Conservation (phyloP, 2,797 vertebrate species). For the Mycteria americana region DNA sequence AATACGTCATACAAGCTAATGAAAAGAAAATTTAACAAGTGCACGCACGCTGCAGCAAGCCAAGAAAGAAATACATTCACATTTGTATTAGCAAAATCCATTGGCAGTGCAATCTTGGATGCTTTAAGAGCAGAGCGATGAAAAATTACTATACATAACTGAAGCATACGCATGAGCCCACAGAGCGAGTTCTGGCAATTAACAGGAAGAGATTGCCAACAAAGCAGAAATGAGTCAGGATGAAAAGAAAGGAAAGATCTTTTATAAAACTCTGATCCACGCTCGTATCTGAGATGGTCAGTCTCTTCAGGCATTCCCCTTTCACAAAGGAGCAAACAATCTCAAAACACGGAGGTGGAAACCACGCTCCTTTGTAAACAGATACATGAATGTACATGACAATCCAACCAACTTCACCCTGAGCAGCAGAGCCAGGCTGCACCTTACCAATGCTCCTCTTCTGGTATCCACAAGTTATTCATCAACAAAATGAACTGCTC, state of each 20-base stretch:
- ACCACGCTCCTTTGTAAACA: not conserved
- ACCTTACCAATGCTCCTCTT: not conserved
- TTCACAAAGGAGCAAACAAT: not conserved
- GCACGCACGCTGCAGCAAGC: not conserved
- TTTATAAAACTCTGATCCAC: not conserved
- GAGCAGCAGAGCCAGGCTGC: not conserved
- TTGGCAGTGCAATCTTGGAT: not conserved
- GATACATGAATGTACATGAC: not conserved
- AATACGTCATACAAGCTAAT: conserved; percentile 7
- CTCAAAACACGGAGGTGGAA: not conserved
- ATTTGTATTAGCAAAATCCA: conserved; percentile 17
- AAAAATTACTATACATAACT: not conserved
- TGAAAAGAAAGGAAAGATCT: not conserved
- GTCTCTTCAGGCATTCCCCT: not conserved
- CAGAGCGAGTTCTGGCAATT: not conserved
- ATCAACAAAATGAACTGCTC: not conserved
- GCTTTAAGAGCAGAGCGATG: not conserved
- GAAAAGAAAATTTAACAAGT: conserved; percentile 46
- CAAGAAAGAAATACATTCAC: conserved; percentile 28
- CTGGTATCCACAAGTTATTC: not conserved
- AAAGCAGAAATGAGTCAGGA: not conserved
- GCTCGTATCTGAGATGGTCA: not conserved
- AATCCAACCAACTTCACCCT: not conserved
- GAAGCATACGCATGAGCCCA: not conserved
- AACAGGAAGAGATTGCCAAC: not conserved